Base-by-base conservation (phyloP, 2,888 invertebrate genomes). In the Sinelater perroti region DNA sequence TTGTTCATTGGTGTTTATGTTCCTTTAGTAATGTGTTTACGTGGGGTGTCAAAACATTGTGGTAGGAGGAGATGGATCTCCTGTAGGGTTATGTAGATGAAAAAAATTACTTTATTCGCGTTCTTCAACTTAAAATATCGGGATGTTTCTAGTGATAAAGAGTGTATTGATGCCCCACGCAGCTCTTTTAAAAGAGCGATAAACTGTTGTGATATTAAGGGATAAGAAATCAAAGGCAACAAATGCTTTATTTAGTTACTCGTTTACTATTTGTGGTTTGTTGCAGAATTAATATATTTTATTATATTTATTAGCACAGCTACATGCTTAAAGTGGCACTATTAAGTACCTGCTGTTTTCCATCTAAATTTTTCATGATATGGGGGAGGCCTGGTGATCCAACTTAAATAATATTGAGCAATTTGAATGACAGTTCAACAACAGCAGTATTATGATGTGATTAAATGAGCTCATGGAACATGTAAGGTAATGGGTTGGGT, bases 1-100 rank as follows among this genome's bases (percentile, higher is more conserved):
- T 69, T 47, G 45, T 33, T 49, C 42, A 18, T 28, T 33, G 21
- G 44, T 57, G 33, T 51, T 56, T 52, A 36, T 52, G 36, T 57
- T 57, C 30, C 38, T 57, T 45, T 44, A 36, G 35, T 36, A 10
- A 54, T 53, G 17, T 49, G 45, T 49, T 50, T 44, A 26, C 33
- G 31, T 36, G 46, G 46, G 49, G 54, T 49, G 44, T 47, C 35
- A 49, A 38, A 40, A 40, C 24, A 14, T 24, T 11, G 21, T 24
- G 8, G 2, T 28, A n/a, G 2, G 28, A 28, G 5, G 28, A 10
- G 28, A 28, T 28, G n/a, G 5, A 28, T 24, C 28, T n/a, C n/a
- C n/a, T n/a, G n/a, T n/a, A n/a, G n/a, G n/a, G n/a, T n/a, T n/a
- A n/a, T n/a, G n/a, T n/a, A n/a, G n/a, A n/a, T n/a, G n/a, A n/a